Conservation (phyloP, 2,797 vertebrate genomes). For the Coreius guichenoti region DNA sequence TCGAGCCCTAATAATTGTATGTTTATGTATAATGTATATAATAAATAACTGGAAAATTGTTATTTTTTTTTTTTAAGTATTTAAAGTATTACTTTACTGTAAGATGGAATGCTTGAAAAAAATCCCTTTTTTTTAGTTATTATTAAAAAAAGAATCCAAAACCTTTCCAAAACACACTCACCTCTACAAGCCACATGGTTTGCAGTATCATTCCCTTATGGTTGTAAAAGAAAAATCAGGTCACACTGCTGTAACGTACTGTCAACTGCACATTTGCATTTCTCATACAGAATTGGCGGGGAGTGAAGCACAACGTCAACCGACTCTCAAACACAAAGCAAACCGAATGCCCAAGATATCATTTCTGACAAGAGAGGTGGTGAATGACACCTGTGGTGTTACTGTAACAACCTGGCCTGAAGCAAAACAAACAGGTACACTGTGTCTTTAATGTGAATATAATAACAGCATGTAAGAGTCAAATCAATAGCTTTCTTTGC, state of each 20-base stretch:
- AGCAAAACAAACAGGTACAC: conserved; percentile 20
- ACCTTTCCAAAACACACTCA: too few species aligned
- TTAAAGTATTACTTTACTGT: too few species aligned
- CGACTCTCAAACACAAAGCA: neutral
- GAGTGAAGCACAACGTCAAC: neutral
- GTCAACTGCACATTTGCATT: conserved; percentile 9
- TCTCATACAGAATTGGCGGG: neutral
- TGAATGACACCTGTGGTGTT: neutral
- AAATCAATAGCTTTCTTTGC: conserved; percentile 33
- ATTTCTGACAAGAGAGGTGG: conserved; percentile 7
- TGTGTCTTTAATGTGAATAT: neutral
- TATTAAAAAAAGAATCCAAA: too few species aligned
- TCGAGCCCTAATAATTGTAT: neutral
- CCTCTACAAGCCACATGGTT: neutral
- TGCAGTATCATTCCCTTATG: neutral
- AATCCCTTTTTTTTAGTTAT: too few species aligned
- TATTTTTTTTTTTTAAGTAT: too few species aligned
- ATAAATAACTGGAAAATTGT: neutral
- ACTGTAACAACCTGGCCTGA: conserved; percentile 5
- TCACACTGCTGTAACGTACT: neutral
- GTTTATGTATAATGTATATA: neutral
- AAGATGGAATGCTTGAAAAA: too few species aligned
- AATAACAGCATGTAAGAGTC: conserved; percentile 2
- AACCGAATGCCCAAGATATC: neutral
- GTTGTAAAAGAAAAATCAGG: neutral